Percentiles rank a stretch among this genome's conserved stretches.
Conservation (phyloP, 2,113 vertebrate genomes). For the Salvelinus alpinus region DNA sequence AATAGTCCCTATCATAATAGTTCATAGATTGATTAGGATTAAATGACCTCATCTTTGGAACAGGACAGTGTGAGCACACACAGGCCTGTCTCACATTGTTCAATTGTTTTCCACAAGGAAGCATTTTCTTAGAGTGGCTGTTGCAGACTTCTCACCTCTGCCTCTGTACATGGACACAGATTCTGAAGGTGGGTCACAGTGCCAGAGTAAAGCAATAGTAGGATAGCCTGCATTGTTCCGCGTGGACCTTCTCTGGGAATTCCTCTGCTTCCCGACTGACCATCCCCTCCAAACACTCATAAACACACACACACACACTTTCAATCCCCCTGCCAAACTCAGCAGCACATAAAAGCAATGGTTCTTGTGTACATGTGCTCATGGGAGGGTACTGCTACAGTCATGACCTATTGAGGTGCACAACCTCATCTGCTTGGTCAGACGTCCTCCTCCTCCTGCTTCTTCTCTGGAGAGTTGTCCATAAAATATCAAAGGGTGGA, state of each 20-base stretch:
- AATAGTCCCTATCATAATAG: not conserved
- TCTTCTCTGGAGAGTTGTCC: slow-evolving; percentile 44
- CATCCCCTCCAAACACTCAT: not conserved
- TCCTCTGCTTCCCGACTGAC: slow-evolving; percentile 39
- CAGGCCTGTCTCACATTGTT: slow-evolving; percentile 36
- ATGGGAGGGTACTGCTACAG: slow-evolving; percentile 25
- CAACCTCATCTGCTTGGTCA: slow-evolving; percentile 40
- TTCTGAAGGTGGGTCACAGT: slow-evolving; percentile 42
- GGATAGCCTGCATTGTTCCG: slow-evolving; percentile 60
- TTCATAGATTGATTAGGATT: not conserved
- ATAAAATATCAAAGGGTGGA: slow-evolving; percentile 54
- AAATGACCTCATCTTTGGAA: not conserved
- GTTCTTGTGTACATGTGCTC: slow-evolving; percentile 54
- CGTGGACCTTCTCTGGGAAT: slow-evolving; percentile 69
- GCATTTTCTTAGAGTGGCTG: slow-evolving; percentile 24
- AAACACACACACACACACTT: slow-evolving; percentile 23
- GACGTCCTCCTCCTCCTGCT: slow-evolving; percentile 15
- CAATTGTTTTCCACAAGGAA: slow-evolving; percentile 55
- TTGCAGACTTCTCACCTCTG: slow-evolving; percentile 55
- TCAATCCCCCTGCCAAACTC: slow-evolving; percentile 49
- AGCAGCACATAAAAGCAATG: slow-evolving; percentile 68
- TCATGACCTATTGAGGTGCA: slow-evolving; percentile 38
- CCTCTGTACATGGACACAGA: slow-evolving; percentile 37
- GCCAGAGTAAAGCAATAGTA: slow-evolving; percentile 38
- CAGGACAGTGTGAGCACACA: not conserved